Conservation (phyloP, 2,113 vertebrate species). For the Ammodytes marinus region DNA sequence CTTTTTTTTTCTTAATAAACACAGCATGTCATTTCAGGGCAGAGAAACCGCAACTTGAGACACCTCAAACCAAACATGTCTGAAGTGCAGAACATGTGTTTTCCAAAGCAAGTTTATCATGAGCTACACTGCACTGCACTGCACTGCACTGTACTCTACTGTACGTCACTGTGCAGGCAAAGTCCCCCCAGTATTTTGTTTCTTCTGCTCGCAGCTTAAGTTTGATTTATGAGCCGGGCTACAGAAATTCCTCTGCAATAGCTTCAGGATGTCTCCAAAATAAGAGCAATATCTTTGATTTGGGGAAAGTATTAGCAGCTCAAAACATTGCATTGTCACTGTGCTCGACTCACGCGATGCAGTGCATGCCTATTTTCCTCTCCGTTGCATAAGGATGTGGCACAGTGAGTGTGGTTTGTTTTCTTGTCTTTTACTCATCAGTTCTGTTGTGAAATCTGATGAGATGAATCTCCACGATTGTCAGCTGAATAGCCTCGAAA, state of each 20-base stretch:
- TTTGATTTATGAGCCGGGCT: conserved; percentile 75
- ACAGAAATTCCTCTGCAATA: conserved; percentile 80
- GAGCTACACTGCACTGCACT: conserved; percentile 25
- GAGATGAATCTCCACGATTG: background rate
- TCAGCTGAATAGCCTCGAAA: background rate
- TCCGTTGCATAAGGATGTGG: background rate
- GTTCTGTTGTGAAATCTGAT: background rate
- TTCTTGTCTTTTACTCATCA: conserved; percentile 30
- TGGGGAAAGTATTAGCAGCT: conserved; percentile 73
- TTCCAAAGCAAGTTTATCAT: conserved; percentile 23
- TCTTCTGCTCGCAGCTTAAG: conserved; percentile 53
- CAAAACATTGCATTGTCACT: conserved; percentile 58
- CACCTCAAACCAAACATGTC: conserved; percentile 36
- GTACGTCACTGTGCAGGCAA: conserved; percentile 35
- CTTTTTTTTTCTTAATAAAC: conserved; percentile 29
- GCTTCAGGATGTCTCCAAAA: conserved; percentile 80
- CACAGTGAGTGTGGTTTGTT: background rate
- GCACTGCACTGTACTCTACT: conserved; percentile 27
- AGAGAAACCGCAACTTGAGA: conserved; percentile 4
- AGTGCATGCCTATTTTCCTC: background rate
- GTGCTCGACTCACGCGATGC: conserved; percentile 56
- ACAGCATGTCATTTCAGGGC: conserved; percentile 28
- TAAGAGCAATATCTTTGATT: conserved; percentile 68
- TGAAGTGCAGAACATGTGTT: conserved; percentile 54
- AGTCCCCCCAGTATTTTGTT: conserved; percentile 17